Evolutionary conservation across 2,888 invertebrate species (phyloP).

Genomic region (Eristalinus sepulchralis): DNA sequence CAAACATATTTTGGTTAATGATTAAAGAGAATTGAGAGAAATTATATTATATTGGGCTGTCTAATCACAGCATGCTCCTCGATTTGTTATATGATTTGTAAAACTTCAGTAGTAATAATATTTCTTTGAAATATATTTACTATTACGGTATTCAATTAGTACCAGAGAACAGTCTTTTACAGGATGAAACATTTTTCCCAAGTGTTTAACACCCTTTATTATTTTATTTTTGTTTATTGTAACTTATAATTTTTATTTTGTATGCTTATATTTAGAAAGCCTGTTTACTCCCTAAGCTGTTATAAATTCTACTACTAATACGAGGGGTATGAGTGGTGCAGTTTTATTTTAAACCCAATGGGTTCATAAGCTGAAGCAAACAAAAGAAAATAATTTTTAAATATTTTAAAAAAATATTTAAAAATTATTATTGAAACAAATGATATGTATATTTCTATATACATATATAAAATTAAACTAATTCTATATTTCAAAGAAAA

Average conservation of each 20-base stretch:
- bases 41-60: slow-evolving; percentile 71
- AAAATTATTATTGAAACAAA: slow-evolving; percentile 71
- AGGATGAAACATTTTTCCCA: neutral
- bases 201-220: slow-evolving; percentile 48
- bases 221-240: slow-evolving; percentile 32
- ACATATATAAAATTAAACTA: slow-evolving; percentile 28
- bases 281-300: slow-evolving; percentile 40
- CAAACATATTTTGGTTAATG: slow-evolving; percentile 13
- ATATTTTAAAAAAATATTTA: slow-evolving; percentile 74
- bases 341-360: slow-evolving; percentile 81
- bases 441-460: slow-evolving; percentile 47
- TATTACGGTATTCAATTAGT: slow-evolving; percentile 11
- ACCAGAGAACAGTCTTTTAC: slow-evolving; percentile 13
- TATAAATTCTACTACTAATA: slow-evolving; percentile 58
- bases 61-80: slow-evolving; percentile 72
- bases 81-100: slow-evolving; percentile 27
- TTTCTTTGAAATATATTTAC: neutral
- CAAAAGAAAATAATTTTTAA: slow-evolving; percentile 73
- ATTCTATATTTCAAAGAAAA: slow-evolving; percentile 61
- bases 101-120: neutral
- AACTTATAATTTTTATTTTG: slow-evolving; percentile 11
- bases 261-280: neutral
- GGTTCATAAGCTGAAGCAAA: slow-evolving; percentile 77
- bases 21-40: slow-evolving; percentile 33
- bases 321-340: slow-evolving; percentile 76